These are phyloP conservation scores for Miniopterus natalensis DNA, from an alignment of 2,113 vertebrate genomes.

Conservation along the genomic window DNA sequence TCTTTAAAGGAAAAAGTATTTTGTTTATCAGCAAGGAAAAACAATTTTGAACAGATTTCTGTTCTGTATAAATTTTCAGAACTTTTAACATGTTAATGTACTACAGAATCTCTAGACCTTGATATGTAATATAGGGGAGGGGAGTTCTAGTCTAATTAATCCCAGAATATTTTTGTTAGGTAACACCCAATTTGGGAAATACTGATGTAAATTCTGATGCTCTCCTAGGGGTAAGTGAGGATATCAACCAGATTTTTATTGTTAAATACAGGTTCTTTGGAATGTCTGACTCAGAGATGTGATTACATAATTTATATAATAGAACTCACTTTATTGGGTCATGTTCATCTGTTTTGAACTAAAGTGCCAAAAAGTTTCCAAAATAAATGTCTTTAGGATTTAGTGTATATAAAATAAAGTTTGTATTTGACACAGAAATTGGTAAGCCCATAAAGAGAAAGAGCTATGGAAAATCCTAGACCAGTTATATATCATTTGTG, in stretches of 20 bases:
- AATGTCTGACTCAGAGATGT: slow-evolving; percentile 58
- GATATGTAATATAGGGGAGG: background rate
- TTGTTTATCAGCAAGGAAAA: background rate
- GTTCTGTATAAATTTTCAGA: background rate
- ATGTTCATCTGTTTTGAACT: slow-evolving; percentile 71
- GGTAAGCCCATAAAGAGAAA: slow-evolving; percentile 63
- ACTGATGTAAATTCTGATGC: background rate
- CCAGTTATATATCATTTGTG: slow-evolving; percentile 62
- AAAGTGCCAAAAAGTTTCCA: slow-evolving; percentile 56
- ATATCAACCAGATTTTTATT: slow-evolving; percentile 48
- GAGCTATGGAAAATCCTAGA: slow-evolving; percentile 60
- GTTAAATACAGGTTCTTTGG: slow-evolving; percentile 59
- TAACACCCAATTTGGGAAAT: slow-evolving; percentile 28
- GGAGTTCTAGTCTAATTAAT: slow-evolving; percentile 37
- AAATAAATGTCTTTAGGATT: slow-evolving; percentile 71
- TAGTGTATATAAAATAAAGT: slow-evolving; percentile 69
- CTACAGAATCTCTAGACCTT: background rate
- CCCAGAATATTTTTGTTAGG: background rate
- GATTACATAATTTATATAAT: slow-evolving; percentile 60
- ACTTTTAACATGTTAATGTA: background rate
- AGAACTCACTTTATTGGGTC: slow-evolving; percentile 35
- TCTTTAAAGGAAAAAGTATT: slow-evolving; percentile 7
- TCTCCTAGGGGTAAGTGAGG: background rate
- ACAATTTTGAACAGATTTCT: background rate
- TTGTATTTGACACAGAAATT: slow-evolving; percentile 70